These are phyloP conservation scores for Dendronephthya gigantea DNA, from an alignment of 64 coral and sea anemone species.

Conservation along the genomic window DNA sequence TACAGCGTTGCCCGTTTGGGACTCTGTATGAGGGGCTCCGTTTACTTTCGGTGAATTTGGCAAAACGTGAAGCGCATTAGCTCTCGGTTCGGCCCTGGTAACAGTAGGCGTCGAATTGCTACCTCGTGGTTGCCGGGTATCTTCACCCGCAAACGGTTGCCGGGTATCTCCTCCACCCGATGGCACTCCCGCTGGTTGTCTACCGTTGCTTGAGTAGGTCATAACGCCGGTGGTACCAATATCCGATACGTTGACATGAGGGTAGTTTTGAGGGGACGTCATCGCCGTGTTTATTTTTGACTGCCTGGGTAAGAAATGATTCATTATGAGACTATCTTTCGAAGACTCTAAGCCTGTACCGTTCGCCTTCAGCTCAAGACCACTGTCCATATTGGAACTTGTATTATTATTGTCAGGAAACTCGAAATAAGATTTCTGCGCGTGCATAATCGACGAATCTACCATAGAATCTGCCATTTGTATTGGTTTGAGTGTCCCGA, in stretches of 20 bases:
- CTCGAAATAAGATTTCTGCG: constrained; percentile 1
- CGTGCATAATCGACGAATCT: not conserved
- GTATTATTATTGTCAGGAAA: not conserved
- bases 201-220: not conserved
- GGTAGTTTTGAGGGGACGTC: not conserved
- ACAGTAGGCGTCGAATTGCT: not conserved
- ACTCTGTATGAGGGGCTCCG: not conserved
- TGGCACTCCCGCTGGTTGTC: not conserved
- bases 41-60: not conserved
- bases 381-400: not conserved
- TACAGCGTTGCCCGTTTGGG: not conserved
- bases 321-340: not conserved
- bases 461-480: not conserved
- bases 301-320: not conserved
- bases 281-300: not conserved
- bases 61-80: not conserved
- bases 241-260: not conserved
- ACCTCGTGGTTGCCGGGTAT: too few species aligned
- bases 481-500: constrained; percentile 17
- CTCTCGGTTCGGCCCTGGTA: not conserved
- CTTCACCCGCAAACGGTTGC: too few species aligned
- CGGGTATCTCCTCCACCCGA: too few species aligned
- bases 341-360: not conserved
- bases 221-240: not conserved
- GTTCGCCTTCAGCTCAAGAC: not conserved